Percentiles rank a stretch among this genome's conserved stretches.
These are phyloP conservation scores for Musca domestica DNA, from an alignment of 1,140 invertebrate species.

Conservation along the genomic window DNA sequence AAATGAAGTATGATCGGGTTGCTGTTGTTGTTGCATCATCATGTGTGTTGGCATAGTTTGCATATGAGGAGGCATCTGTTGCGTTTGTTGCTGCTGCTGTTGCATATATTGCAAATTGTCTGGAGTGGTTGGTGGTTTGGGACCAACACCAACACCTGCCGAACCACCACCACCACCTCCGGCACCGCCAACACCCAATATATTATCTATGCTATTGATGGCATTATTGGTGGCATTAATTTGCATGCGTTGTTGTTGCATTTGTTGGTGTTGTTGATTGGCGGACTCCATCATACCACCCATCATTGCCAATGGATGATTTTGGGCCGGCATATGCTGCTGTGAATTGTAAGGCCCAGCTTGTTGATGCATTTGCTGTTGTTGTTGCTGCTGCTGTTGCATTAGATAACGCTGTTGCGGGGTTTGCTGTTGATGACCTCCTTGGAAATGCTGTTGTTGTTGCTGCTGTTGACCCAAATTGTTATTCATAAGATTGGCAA, in stretches of 20 bases:
- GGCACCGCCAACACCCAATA: constrained; percentile 11
- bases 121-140: not conserved
- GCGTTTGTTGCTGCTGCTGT: constrained; percentile 23
- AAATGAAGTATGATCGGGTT: not conserved
- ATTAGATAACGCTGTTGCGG: constrained; percentile 8
- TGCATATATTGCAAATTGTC: constrained; percentile 15
- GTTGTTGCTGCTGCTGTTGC: constrained; percentile 27
- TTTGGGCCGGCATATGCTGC: constrained; percentile 16
- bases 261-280: constrained; percentile 25
- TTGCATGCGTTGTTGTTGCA: constrained; percentile 30
- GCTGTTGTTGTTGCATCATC: constrained; percentile 14
- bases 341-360: constrained; percentile 8
- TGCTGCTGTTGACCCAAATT: constrained; percentile 8
- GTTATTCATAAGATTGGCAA: constrained; percentile 16
- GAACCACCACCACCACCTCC: not conserved
- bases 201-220: constrained; percentile 28
- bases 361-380: constrained; percentile 21
- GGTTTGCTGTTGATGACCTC: not conserved
- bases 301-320: constrained; percentile 43
- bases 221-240: not conserved
- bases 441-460: constrained; percentile 18
- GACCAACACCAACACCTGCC: not conserved
- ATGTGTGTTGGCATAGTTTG: constrained; percentile 19
- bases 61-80: constrained; percentile 21
- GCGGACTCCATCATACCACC: constrained; percentile 45